Evolutionary conservation across 2,888 invertebrate genomes (phyloP), one percentile per base, ranked within the genome.

Genomic region (Stictocephala bisonia): DNA sequence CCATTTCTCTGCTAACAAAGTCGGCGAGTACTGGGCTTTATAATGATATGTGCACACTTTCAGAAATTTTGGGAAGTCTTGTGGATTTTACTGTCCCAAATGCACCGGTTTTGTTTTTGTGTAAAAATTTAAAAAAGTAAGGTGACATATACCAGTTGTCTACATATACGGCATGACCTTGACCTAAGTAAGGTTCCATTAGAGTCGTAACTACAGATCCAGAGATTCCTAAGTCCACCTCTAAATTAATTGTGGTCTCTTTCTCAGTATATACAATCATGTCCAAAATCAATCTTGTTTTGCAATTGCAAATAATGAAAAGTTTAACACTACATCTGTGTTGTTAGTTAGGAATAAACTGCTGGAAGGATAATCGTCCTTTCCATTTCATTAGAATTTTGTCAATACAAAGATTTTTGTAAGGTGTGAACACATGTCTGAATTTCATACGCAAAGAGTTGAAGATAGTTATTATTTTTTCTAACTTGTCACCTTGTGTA

Each of bases 81-180:
- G n/a, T n/a, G n/a, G n/a, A n/a, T 50, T 76, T 71, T 22, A 80
- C 79, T 20, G 79, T 80, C 13, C 79, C 79, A 71, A 77, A 78
- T 22, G 73, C 75, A 66, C 75, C 74, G 18, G 77, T 78, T 67
- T 75, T 40, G 9, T 68, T 26, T 9, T 41, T 13, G 40, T 58
- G 73, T 48, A 69, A 51, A 29, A 18, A 60, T 40, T 50, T 29
- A 31, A 60, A 60, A 15, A 60, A 31, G 24, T 24, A 13, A 20
- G 60, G 60, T 15, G 79, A 80, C 20, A 50, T 24, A 20, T 50
- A 50, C 50, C 50, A 50, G 24, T 50, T 50, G 24, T 50, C 18
- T 2, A 50, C 6, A 11, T 15, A 50, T 18, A 50, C 4, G 6
- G 20, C 24, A 11, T 50, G 50, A 15, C 50, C 20, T 9, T 4